A percentile compares a stretch with the other conserved stretches of the same genome.
These are phyloP conservation scores for Drosophila incognita DNA, from an alignment of 2,888 invertebrate genomes.

Conservation along the genomic window DNA sequence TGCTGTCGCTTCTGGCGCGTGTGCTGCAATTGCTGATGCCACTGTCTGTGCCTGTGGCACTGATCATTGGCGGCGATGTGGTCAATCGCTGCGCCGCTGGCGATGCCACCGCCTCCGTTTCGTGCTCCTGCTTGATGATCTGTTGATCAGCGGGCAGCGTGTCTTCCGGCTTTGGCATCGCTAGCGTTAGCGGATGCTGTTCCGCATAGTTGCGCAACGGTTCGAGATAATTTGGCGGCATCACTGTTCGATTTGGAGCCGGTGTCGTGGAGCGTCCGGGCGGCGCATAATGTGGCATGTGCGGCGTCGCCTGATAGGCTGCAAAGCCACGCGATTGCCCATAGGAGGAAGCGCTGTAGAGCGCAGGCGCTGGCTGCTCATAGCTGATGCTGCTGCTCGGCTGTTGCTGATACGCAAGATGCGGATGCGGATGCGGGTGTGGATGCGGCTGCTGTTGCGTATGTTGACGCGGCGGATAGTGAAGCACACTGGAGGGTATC, in stretches of 20 bases:
- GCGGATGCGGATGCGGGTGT: conserved; percentile 2
- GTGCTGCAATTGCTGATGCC: conserved; percentile 81
- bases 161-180: conserved; percentile 60
- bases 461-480: conserved; percentile 74
- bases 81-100: conserved; percentile 63
- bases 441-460: conserved; percentile 23
- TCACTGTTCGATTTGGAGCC: conserved; percentile 72
- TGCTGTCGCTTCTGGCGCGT: conserved; percentile 71
- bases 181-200: conserved; percentile 40
- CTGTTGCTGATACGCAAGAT: conserved; percentile 27
- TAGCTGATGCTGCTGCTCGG: conserved; percentile 36
- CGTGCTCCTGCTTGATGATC: conserved; percentile 50
- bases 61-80: conserved; percentile 78
- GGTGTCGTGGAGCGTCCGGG: conserved; percentile 67
- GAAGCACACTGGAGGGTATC: conserved; percentile 79
- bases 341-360: conserved; percentile 64
- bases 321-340: conserved; percentile 61
- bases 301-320: conserved; percentile 54
- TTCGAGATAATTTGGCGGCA: conserved; percentile 70
- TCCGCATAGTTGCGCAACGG: conserved; percentile 60
- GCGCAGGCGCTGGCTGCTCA: conserved; percentile 67
- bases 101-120: conserved; percentile 38
- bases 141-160: conserved; percentile 25
- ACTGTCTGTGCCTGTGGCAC: conserved; percentile 80
- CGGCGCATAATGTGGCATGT: conserved; percentile 51